Base-by-base conservation (phyloP, 2,113 vertebrate genomes). In the Trinectes maculatus region DNA sequence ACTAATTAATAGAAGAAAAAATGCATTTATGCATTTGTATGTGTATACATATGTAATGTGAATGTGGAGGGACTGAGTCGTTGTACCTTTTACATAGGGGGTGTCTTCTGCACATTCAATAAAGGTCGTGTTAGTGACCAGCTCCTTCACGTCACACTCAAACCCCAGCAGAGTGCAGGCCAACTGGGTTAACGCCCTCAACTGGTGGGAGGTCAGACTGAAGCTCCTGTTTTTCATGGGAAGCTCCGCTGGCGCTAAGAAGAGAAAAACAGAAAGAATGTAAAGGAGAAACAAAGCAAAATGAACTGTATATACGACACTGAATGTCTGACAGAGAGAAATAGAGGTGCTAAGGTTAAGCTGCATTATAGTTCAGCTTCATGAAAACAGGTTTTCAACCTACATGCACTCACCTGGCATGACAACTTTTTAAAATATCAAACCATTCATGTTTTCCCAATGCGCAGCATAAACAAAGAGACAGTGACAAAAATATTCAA, bases 191-290 rank as follows among this genome's bases (percentile, higher is more conserved):
- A 99, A 91, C 47, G 92, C 93, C 77, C 74, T 91, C 66, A 99
- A 89, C 82, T 96, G 95, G 88, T 95, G 90, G 34, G 94, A 91
- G 3, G 95, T 95, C 67, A 98, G 91, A 75, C 87, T 92, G 77
- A 95, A 89, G 67, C 87, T 93, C 43, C 87, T 89, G 71, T 64
- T 91, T 87, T 92, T 93, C 53, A 71, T 80, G 6, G 86, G 83
- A 71, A 43, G 78, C 58, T 94, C 94, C 61, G 93, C 83, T 28
- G 93, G 91, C 31, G 85, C 96, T 97, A 86, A 62, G 34, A 48
- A 68, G 36, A 18, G 11, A n/a, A 2, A 2, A 4, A 12, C 15
- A 51, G 6, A 51, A 29, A 39, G 4, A 67, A 52, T 21, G 52
- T 25, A 34, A 52, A 68, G 22, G 40, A 57, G 44, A 49, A 24